Evolutionary conservation across 2,113 vertebrate genomes (phyloP).

Genomic region (Scartelaos histophorus): DNA sequence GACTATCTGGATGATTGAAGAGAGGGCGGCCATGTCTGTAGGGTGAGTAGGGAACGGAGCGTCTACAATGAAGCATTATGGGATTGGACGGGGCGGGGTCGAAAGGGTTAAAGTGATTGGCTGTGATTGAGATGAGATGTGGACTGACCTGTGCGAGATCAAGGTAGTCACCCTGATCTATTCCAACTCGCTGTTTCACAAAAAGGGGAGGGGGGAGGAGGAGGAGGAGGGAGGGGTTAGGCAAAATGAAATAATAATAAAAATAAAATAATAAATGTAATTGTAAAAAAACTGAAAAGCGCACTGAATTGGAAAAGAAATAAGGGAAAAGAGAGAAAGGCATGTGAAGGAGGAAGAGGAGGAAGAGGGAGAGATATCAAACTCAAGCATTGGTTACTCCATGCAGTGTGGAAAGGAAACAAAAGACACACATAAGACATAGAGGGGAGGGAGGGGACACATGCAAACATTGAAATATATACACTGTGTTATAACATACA

Average conservation of each 20-base stretch:
- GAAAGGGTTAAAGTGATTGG: conserved; percentile 57
- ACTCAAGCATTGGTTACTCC: conserved; percentile 76
- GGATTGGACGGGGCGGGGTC: conserved; percentile 54
- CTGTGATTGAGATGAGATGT: conserved; percentile 75
- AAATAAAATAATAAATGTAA: conserved; percentile 72
- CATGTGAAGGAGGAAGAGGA: conserved; percentile 67
- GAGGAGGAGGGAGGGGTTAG: conserved; percentile 49
- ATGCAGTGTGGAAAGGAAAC: conserved; percentile 78
- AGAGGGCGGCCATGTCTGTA: conserved; percentile 74
- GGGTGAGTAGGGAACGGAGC: conserved; percentile 80
- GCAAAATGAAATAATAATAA: conserved; percentile 60
- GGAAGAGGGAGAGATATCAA: conserved; percentile 79
- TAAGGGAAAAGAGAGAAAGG: conserved; percentile 50
- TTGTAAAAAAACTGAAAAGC: conserved; percentile 61
- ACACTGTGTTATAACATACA: conserved; percentile 33
- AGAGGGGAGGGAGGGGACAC: conserved; percentile 62
- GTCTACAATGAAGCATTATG: conserved; percentile 75
- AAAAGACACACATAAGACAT: conserved; percentile 55
- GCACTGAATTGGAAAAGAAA: conserved; percentile 49
- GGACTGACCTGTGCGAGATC: conserved; percentile 94
- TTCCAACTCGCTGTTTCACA: conserved; percentile 93
- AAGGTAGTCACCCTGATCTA: conserved; percentile 91
- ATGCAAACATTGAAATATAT: conserved; percentile 64
- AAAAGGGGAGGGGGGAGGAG: conserved; percentile 67
- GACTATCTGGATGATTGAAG: conserved; percentile 24